These are phyloP conservation scores for silkworm (Bombyx mori) DNA, from an alignment of 1,140 invertebrate species.

Conservation along the genomic window DNA sequence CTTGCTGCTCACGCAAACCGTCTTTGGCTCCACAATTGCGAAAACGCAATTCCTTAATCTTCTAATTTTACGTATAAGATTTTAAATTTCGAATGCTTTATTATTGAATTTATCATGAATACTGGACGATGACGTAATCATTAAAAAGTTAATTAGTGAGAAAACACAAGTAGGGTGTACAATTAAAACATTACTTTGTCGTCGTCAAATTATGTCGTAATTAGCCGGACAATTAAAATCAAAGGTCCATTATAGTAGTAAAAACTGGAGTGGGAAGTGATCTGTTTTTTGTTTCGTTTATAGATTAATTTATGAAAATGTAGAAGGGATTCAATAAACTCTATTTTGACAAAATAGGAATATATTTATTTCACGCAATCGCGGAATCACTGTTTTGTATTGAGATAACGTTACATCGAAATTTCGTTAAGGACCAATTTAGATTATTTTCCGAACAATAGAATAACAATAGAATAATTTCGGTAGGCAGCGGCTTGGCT, in stretches of 20 bases:
- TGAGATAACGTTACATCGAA: too few relatives aligned
- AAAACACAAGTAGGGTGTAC: constrained; percentile 42
- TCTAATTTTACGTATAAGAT: background rate
- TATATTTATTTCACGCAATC: too few relatives aligned
- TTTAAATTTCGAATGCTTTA: constrained; percentile 9
- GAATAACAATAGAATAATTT: too few relatives aligned
- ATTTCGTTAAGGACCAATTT: too few relatives aligned
- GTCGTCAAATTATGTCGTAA: constrained; percentile 57
- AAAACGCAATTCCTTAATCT: constrained; percentile 26
- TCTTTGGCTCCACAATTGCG: constrained; percentile 19
- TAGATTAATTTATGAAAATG: constrained; percentile 22
- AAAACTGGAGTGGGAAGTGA: constrained; percentile 53
- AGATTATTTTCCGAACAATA: too few relatives aligned
- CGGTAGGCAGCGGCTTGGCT: too few relatives aligned
- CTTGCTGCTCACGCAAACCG: constrained; percentile 25
- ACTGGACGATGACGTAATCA: background rate
- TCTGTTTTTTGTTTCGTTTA: constrained; percentile 36
- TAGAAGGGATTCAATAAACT: background rate
- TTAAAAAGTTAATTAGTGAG: constrained; percentile 33
- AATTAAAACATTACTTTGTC: constrained; percentile 63
- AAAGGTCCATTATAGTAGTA: constrained; percentile 49
- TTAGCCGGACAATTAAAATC: constrained; percentile 55
- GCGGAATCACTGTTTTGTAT: too few relatives aligned
- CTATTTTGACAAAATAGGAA: background rate
- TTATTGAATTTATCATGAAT: constrained; percentile 46